These are phyloP conservation scores for Zhuqinia jingwanae DNA, from an alignment of 2,888 invertebrate species.

Conservation along the genomic window DNA sequence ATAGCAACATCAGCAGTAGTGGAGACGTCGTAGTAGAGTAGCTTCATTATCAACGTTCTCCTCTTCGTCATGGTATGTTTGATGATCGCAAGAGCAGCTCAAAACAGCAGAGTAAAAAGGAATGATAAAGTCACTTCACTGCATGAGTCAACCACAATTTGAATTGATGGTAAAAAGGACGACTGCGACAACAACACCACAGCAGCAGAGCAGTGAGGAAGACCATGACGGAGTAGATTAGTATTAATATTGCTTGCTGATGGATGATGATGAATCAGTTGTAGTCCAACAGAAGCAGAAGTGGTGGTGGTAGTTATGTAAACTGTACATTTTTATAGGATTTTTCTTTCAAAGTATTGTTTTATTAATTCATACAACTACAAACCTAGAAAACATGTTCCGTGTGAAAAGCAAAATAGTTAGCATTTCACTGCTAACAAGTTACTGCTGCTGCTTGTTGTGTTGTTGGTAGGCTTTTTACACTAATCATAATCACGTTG, in stretches of 20 bases:
- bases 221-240: conserved; percentile 44
- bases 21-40: neutral
- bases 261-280: neutral
- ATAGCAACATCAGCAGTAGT: neutral
- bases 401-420: neutral
- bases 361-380: neutral
- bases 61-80: neutral
- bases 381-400: neutral
- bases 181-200: neutral
- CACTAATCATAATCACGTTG: no score
- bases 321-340: neutral
- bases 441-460: conserved; percentile 6
- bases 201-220: neutral
- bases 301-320: conserved; percentile 10
- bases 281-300: no score
- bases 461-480: no score
- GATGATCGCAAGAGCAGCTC: neutral
- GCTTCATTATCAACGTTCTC: neutral
- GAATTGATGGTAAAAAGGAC: conserved; percentile 22
- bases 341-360: neutral
- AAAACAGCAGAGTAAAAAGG: neutral
- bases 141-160: conserved; percentile 40
- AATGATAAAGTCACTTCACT: conserved; percentile 31
- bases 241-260: conserved; percentile 22
- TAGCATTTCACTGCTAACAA: neutral